phyloP scores from a whole-genome alignment of 2,888 invertebrate species.

The Yponomeuta malinellus region DNA sequence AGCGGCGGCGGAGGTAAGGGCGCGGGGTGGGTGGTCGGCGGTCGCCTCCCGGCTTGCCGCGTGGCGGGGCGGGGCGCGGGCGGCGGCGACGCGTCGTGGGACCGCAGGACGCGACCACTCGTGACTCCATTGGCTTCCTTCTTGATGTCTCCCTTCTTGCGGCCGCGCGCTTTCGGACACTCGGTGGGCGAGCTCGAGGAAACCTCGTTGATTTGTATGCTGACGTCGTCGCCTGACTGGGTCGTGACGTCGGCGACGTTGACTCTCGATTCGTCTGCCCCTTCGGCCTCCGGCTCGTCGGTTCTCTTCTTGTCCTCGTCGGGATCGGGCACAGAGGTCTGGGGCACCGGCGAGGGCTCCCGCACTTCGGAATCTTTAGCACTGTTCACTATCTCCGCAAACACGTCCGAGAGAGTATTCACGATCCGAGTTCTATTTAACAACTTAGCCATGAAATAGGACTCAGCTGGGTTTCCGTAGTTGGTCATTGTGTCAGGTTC shows the following conservation, averaged over 20 bases:
- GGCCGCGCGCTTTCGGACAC: conserved; percentile 44
- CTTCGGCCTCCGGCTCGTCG: conserved; percentile 16
- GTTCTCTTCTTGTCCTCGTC: not conserved
- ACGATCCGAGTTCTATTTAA: conserved; percentile 54
- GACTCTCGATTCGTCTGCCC: conserved; percentile 14
- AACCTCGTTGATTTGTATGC: conserved; percentile 81
- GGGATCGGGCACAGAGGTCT: conserved; percentile 19
- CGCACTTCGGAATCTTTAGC: conserved; percentile 24
- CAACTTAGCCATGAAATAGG: conserved; percentile 65
- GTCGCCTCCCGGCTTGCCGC: conserved; percentile 16
- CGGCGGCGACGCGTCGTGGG: conserved; percentile 42
- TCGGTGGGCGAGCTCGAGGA: conserved; percentile 78
- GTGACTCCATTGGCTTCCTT: conserved; percentile 30
- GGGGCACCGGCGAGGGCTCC: conserved; percentile 26
- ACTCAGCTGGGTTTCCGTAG: conserved; percentile 68
- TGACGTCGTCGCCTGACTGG: conserved; percentile 43
- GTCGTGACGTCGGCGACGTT: not conserved
- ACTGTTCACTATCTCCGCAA: conserved; percentile 42
- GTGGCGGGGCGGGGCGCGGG: conserved; percentile 29
- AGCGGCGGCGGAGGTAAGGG: conserved; percentile 23
- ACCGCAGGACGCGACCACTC: conserved; percentile 61
- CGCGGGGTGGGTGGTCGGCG: conserved; percentile 22
- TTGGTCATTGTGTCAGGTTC: conserved; percentile 41
- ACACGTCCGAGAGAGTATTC: conserved; percentile 60
- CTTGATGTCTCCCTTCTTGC: conserved; percentile 36